These are phyloP conservation scores for Podarcis muralis DNA, from an alignment of 2,113 vertebrate species.

Conservation along the genomic window DNA sequence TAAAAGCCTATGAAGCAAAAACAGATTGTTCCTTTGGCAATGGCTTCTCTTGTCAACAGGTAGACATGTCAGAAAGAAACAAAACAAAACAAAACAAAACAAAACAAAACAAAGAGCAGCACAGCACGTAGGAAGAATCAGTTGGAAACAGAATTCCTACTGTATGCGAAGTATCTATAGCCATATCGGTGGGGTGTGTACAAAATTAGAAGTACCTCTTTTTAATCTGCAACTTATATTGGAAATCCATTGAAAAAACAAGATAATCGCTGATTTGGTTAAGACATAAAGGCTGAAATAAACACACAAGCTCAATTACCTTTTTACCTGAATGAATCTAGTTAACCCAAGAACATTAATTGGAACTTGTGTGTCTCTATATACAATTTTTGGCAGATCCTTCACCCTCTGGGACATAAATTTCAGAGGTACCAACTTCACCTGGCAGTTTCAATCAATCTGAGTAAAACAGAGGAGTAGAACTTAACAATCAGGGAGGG, in stretches of 20 bases:
- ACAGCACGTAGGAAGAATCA: neutral
- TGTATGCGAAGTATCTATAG: neutral
- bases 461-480: neutral
- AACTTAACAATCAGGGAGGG: neutral
- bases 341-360: neutral
- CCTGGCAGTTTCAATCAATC: neutral
- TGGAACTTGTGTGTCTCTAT: neutral
- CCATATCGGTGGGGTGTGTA: neutral
- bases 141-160: neutral
- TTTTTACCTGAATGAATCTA: neutral
- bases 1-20: neutral
- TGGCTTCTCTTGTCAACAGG: neutral
- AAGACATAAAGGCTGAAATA: neutral
- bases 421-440: constrained; percentile 9
- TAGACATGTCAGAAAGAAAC: neutral
- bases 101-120: neutral
- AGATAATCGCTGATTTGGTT: neutral
- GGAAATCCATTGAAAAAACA: neutral
- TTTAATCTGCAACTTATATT: neutral
- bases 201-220: neutral
- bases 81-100: neutral
- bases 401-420: constrained; percentile 30
- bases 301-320: neutral
- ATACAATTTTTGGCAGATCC: neutral
- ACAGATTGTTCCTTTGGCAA: neutral